Evolutionary conservation across 2,113 vertebrate genomes (phyloP).

Genomic region (Chionis minor): DNA sequence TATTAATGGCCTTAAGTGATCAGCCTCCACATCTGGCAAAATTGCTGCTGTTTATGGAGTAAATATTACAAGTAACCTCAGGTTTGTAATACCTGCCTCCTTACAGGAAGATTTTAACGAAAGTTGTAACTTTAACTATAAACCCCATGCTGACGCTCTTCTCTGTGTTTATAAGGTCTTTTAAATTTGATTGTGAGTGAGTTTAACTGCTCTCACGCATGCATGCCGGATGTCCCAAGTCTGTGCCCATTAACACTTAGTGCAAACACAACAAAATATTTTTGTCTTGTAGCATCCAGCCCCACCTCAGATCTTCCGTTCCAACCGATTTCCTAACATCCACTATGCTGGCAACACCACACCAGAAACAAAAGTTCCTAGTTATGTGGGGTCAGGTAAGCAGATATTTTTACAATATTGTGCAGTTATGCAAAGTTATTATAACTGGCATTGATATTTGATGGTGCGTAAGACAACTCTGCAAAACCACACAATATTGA

Average conservation of each 20-base stretch:
- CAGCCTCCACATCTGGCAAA: neutral
- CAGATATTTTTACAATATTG: slow-evolving; percentile 8
- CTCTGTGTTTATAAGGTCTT: fast-evolving
- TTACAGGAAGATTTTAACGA: neutral
- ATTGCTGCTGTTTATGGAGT: neutral
- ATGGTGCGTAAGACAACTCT: neutral
- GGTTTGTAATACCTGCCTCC: neutral
- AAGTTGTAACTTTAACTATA: neutral
- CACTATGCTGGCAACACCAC: neutral
- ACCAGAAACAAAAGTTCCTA: slow-evolving; percentile 6
- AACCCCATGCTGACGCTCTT: neutral
- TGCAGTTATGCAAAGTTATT: slow-evolving; percentile 26
- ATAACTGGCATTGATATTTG: neutral
- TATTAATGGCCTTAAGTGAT: neutral
- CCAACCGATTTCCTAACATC: neutral
- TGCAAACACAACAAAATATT: neutral
- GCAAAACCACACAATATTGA: slow-evolving; percentile 41
- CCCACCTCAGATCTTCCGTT: neutral
- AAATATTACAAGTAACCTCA: neutral
- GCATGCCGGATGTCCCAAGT: neutral
- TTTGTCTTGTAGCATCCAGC: slow-evolving; percentile 2
- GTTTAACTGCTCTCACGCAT: fast-evolving
- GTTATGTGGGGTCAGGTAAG: slow-evolving; percentile 32
- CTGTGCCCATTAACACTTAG: fast-evolving
- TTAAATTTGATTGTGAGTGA: too few relatives aligned